Base-by-base conservation (phyloP, 2,888 invertebrate genomes). In the Dasypolia templi region DNA sequence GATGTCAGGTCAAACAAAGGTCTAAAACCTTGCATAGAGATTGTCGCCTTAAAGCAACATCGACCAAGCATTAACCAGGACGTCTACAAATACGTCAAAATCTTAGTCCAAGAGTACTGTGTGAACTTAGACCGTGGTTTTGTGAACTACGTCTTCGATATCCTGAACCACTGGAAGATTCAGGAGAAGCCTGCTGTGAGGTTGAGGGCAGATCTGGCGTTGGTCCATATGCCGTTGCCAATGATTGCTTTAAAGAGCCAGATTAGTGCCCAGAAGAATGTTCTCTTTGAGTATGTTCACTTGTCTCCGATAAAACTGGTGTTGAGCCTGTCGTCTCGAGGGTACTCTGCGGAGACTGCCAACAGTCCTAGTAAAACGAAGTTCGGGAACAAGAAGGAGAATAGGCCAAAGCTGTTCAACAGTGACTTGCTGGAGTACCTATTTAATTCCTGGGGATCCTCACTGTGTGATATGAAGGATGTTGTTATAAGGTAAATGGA, bases 41-140 rank as follows among this genome's bases (percentile, higher is more conserved):
- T 97, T 0, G 94, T 96, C 0, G 89, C 96, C 39, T 91, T 97
- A 17, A 97, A 97, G 86, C 96, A 96, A 72, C 93, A 95, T 82
- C 89, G 96, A 77, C 94, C 95, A 0, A 91, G 92, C 3, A 89
- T 96, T 61, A 96, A 96, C 86, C 96, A 96, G 75, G 96, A 97
- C 80, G 94, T 97, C 53, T 97, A 97, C 86, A 97, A 97, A 93
- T 96, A 96, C 87, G 91, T 98, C 32, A 97, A 97, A 88, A 89
- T 98, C 2, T 90, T 97, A 61, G 90, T 98, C 0, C 97, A 97
- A 86, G 97, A 98, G 90, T 97, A 97, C 88, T 97, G 97, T 82
- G 92, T 98, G 35, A 97, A 97, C 87, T 92, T 98, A 55, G 98
- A 98, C 91, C 97, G 97, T 85, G 97, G 97, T 61, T 97, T 98